These are phyloP conservation scores for Bibio marci DNA, from an alignment of 2,888 invertebrate species.

Conservation along the genomic window DNA sequence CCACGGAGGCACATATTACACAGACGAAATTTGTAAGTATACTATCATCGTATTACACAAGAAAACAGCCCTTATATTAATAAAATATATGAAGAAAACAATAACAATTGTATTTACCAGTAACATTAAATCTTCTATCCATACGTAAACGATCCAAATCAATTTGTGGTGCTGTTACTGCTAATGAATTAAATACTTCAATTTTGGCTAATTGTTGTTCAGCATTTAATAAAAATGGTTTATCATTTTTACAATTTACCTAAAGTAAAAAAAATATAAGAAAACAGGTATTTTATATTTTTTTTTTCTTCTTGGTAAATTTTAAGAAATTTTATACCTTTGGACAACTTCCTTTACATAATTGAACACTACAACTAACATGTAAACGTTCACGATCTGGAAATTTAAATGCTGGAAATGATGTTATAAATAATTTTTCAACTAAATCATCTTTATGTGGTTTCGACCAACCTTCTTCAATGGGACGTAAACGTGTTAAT, in stretches of 20 bases:
- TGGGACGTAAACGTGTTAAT: slow-evolving; percentile 20
- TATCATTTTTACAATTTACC: slow-evolving; percentile 27
- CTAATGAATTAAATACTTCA: slow-evolving; percentile 65
- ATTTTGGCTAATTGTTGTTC: slow-evolving; percentile 30
- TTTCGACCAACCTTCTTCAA: slow-evolving; percentile 30
- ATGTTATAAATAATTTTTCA: slow-evolving; percentile 31
- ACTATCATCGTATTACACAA: too few relatives aligned
- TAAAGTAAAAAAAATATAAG: slow-evolving; percentile 12
- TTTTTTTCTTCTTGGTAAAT: not conserved
- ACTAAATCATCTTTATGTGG: slow-evolving; percentile 26
- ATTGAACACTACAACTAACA: slow-evolving; percentile 55
- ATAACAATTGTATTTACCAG: slow-evolving; percentile 15
- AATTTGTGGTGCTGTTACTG: slow-evolving; percentile 61
- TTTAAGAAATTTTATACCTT: slow-evolving; percentile 28
- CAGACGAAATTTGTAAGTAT: too few relatives aligned
- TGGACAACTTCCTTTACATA: slow-evolving; percentile 57
- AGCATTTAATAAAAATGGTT: slow-evolving; percentile 22
- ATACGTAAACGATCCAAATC: slow-evolving; percentile 38
- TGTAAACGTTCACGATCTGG: slow-evolving; percentile 63
- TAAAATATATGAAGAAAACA: too few relatives aligned
- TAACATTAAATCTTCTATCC: slow-evolving; percentile 24
- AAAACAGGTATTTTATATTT: not conserved
- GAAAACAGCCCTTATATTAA: too few relatives aligned
- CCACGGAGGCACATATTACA: slow-evolving; percentile 44
- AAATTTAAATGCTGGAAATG: slow-evolving; percentile 69